phyloP scores from a whole-genome alignment of 53 echinoderm and acorn worm genomes.

The Henricia sp. region DNA sequence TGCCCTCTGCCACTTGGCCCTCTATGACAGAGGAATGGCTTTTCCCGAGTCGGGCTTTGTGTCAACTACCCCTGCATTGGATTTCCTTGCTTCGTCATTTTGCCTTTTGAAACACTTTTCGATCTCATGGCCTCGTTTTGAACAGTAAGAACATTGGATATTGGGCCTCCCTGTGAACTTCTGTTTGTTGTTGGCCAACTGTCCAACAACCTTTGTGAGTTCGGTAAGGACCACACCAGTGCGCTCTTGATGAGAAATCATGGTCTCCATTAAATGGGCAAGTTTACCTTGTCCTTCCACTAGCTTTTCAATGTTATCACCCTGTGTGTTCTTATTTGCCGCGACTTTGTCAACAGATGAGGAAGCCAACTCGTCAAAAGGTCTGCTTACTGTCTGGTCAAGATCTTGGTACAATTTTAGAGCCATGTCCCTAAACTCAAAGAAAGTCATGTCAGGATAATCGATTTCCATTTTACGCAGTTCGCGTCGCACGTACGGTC shows the following conservation, averaged over 20 bases:
- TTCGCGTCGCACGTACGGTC: slow-evolving; percentile 28
- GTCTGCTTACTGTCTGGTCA: neutral
- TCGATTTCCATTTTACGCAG: slow-evolving; percentile 22
- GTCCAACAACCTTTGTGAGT: neutral
- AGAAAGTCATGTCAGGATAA: slow-evolving; percentile 9
- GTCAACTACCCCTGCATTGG: neutral
- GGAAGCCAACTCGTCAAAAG: neutral
- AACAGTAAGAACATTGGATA: neutral
- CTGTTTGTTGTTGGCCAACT: neutral
- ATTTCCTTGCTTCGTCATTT: neutral
- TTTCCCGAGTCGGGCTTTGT: slow-evolving; percentile 14
- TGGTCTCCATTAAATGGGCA: neutral
- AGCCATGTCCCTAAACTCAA: slow-evolving; percentile 13
- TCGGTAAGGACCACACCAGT: neutral
- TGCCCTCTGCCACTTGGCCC: slow-evolving; percentile 37
- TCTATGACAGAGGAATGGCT: slow-evolving; percentile 17
- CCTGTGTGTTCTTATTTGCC: neutral
- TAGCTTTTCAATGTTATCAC: slow-evolving; percentile 1
- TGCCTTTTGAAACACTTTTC: neutral
- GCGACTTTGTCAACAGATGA: neutral
- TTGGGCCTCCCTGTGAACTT: neutral
- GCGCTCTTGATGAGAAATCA: neutral
- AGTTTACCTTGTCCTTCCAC: slow-evolving; percentile 13
- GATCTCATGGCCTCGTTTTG: neutral
- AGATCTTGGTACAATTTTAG: slow-evolving; percentile 23